Conservation (phyloP, 30 jellyfish, hydroid and myxozoan genomes). For the Pelagia noctiluca region DNA sequence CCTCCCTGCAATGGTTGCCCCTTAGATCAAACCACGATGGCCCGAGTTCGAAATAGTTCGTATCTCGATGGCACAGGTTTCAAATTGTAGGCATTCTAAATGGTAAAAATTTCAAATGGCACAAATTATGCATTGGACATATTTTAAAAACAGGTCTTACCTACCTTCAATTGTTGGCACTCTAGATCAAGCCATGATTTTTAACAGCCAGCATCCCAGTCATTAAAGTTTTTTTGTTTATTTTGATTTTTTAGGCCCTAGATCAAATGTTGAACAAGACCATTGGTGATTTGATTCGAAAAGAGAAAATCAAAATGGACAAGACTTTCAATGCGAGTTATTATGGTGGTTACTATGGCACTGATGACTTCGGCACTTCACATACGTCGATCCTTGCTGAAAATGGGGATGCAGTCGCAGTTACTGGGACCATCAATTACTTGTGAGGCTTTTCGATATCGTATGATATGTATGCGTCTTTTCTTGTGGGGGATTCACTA, state of each 20-base stretch:
- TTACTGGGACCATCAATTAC: constrained; percentile 84
- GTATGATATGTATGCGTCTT: no score
- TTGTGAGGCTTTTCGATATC: constrained; percentile 35
- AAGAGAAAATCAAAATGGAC: constrained; percentile 59
- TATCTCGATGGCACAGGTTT: no score
- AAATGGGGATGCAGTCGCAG: constrained; percentile 95
- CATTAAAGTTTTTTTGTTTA: not conserved
- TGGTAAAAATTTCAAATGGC: no score
- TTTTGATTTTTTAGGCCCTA: constrained; percentile 49
- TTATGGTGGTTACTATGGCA: constrained; percentile 92
- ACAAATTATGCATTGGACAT: no score
- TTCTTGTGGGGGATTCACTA: no score
- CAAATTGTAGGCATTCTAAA: no score
- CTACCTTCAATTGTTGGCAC: no score
- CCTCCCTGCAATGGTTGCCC: not conserved
- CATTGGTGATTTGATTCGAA: constrained; percentile 66
- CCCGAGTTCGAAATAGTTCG: not conserved
- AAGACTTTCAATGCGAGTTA: constrained; percentile 67
- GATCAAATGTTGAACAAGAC: constrained; percentile 62
- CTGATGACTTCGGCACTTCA: constrained; percentile 93
- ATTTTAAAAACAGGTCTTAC: no score
- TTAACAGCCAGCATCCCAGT: no score
- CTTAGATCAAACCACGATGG: no score
- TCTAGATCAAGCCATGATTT: no score
- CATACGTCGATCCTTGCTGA: constrained; percentile 88